Evolutionary conservation across 2,888 invertebrate species (phyloP).

Genomic region (Macroteleia sp.): DNA sequence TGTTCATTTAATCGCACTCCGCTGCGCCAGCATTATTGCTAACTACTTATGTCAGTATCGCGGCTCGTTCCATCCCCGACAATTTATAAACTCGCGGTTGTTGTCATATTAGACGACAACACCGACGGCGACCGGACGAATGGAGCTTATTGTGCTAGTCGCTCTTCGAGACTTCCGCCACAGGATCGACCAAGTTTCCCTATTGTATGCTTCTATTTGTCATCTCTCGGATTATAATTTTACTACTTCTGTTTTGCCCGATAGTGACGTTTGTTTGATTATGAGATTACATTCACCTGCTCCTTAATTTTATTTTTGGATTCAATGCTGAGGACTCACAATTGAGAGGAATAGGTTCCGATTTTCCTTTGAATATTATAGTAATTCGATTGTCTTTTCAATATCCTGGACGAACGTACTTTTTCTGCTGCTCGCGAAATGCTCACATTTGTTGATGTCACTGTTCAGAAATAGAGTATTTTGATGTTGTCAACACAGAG

Average conservation of each 20-base stretch:
- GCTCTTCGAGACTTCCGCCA: slow-evolving; percentile 19
- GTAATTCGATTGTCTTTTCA: too few species aligned
- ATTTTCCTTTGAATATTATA: too few species aligned
- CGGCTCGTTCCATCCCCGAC: slow-evolving; percentile 33
- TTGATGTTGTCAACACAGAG: too few species aligned
- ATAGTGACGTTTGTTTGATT: slow-evolving; percentile 16
- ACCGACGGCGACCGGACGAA: slow-evolving; percentile 25
- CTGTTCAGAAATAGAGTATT: too few species aligned
- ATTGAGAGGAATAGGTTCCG: too few species aligned
- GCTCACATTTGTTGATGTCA: too few species aligned
- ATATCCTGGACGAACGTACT: too few species aligned
- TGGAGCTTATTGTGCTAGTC: slow-evolving; percentile 14
- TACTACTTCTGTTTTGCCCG: slow-evolving; percentile 15
- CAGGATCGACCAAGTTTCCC: slow-evolving; percentile 22
- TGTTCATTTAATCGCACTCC: slow-evolving; percentile 61
- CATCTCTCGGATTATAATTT: slow-evolving; percentile 28
- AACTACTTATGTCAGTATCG: slow-evolving; percentile 65
- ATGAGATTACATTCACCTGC: slow-evolving; percentile 11
- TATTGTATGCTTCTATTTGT: slow-evolving; percentile 12
- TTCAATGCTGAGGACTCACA: too few species aligned
- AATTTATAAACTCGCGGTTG: slow-evolving; percentile 52
- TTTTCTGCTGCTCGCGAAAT: too few species aligned
- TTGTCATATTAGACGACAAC: slow-evolving; percentile 51
- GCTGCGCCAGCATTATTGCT: slow-evolving; percentile 39
- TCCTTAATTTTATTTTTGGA: slow-evolving; percentile 11